Percentiles rank a stretch among this genome's conserved stretches.
phyloP scores from a whole-genome alignment of 1,140 invertebrate genomes.

The Drosophila pandora region DNA sequence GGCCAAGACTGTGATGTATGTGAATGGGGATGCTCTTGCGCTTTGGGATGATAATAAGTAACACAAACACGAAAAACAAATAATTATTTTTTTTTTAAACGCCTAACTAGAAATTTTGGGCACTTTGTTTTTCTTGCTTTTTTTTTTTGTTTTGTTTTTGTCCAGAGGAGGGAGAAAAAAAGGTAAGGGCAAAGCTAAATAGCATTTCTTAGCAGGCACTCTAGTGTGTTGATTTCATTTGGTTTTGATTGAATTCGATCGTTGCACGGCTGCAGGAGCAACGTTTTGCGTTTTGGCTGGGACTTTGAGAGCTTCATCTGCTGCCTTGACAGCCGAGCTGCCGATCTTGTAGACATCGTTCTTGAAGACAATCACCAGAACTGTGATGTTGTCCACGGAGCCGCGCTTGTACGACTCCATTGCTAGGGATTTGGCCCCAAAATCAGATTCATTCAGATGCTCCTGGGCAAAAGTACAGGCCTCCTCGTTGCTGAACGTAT shows the following conservation, averaged over 20 bases:
- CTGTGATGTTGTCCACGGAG: constrained; percentile 97
- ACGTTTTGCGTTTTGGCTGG: constrained; percentile 43
- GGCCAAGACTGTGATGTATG: background rate
- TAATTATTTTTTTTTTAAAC: constrained; percentile 24
- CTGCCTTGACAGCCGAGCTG: constrained; percentile 14
- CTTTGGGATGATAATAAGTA: constrained; percentile 18
- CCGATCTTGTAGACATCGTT: constrained; percentile 84
- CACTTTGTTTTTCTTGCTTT: constrained; percentile 33
- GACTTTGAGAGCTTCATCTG: constrained; percentile 25
- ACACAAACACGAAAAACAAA: constrained; percentile 28
- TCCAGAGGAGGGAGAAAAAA: constrained; percentile 1
- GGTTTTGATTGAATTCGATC: constrained; percentile 72
- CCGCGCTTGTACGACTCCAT: constrained; percentile 96
- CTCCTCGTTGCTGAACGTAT: constrained; percentile 97
- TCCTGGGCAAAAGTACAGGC: constrained; percentile 94
- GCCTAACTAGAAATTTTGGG: constrained; percentile 54
- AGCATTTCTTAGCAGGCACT: constrained; percentile 34
- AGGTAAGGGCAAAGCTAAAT: constrained; percentile 11
- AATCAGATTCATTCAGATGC: constrained; percentile 92
- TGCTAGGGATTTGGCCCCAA: constrained; percentile 94
- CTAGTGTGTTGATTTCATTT: constrained; percentile 45
- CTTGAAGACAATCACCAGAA: constrained; percentile 94
- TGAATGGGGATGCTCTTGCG: constrained; percentile 9
- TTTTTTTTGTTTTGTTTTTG: constrained; percentile 6
- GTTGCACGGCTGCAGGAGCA: constrained; percentile 42